phyloP scores from a whole-genome alignment of 1,140 invertebrate species.

The Pomacea maculata region DNA sequence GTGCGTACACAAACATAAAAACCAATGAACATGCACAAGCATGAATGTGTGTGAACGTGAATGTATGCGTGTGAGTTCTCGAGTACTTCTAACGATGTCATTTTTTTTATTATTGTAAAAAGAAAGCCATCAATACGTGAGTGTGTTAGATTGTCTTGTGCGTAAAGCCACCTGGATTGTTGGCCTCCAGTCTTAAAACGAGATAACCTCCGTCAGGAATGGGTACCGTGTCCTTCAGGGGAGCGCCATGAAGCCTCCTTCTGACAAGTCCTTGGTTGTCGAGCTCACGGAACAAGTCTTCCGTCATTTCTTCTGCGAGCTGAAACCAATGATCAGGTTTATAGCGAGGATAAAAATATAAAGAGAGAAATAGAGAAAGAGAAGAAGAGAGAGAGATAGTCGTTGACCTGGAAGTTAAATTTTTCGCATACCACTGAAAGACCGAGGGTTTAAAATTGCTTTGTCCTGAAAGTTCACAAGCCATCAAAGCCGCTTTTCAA shows the following conservation, averaged over 20 bases:
- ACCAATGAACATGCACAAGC: not conserved
- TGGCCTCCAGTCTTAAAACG: constrained; percentile 86
- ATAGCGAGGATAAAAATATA: not conserved
- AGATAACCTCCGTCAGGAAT: constrained; percentile 93
- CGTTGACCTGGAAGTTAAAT: not conserved
- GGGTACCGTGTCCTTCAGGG: constrained; percentile 87
- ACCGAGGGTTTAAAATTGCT: not conserved
- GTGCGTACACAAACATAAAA: not conserved
- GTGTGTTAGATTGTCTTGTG: constrained; percentile 44
- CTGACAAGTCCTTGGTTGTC: constrained; percentile 34
- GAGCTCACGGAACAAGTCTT: constrained; percentile 1
- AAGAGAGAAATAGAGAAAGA: not conserved
- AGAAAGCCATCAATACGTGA: not conserved
- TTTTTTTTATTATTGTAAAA: not conserved
- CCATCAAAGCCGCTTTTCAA: no score
- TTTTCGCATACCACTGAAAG: not conserved
- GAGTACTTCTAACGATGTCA: not conserved
- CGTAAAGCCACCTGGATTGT: constrained; percentile 82
- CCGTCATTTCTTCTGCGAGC: not conserved
- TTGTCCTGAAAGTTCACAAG: not conserved
- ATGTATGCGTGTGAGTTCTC: not conserved
- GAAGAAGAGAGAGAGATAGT: not conserved
- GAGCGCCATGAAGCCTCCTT: constrained; percentile 68
- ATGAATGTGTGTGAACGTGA: not conserved
- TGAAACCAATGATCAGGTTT: not conserved